Base-by-base conservation (phyloP, 2,113 vertebrate genomes). In the Myotis davidii region DNA sequence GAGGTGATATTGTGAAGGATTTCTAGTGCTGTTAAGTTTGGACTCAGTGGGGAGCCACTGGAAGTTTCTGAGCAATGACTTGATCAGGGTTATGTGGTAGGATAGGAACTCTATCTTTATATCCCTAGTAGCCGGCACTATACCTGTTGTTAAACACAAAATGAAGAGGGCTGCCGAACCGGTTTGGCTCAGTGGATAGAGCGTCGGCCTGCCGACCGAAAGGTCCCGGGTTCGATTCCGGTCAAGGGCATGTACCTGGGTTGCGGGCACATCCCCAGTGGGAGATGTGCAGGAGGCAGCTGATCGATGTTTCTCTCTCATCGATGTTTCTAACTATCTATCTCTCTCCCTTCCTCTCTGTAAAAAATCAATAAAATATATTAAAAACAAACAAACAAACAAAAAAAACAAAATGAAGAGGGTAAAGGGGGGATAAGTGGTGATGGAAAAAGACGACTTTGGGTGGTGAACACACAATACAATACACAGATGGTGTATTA, bases 41-140 rank as follows among this genome's bases (percentile, higher is more conserved):
- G n/a, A 59, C 25, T 64, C 27, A 34, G 12, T 83, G 27, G n/a
- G 37, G 45, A 90, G 70, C 16, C 50, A 74, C n/a, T 85, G 61
- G 42, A 78, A 69, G 25, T 64, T 73, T 91, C 14, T 48, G 48
- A 96, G 48, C 56, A 88, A 25, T 93, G 48, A 85, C 61, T 94
- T 93, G 34, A 88, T 91, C 12, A 52, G 37, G 78, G 61, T 88
- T 85, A 76, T 8, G 23, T 85, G n/a, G n/a, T 93, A 59, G 48
- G 39, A 32, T 94, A 56, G 76, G 59, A 81, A 37, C 34, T 69
- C 18, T 88, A 8, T 64, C 39, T 92, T 89, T 32, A n/a, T 52
- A 54, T 85, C 48, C 20, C n/a, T 10, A 37, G 45, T 91, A 34
- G 29, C 50, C 88, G 48, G 86, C 37, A 73, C 16, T 67, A 8